phyloP scores from a whole-genome alignment of 2,113 vertebrate species.

The Colistium nudipinnis region DNA sequence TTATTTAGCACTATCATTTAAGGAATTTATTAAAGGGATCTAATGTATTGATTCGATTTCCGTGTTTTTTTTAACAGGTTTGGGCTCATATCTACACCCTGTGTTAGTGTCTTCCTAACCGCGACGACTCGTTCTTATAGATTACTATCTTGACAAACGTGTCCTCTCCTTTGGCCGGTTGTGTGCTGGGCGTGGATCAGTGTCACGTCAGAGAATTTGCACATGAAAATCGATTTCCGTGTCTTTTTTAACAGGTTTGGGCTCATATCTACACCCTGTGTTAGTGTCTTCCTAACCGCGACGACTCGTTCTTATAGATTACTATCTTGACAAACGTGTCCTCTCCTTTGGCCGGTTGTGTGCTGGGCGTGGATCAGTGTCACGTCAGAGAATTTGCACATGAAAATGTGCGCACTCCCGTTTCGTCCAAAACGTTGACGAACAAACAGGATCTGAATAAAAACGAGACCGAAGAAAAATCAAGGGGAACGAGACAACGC shows the following conservation, averaged over 20 bases:
- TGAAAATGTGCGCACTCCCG: neutral
- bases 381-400: neutral
- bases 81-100: neutral
- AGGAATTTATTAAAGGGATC: too few relatives aligned
- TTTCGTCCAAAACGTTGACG: constrained; percentile 17
- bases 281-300: too few relatives aligned
- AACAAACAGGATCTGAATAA: neutral
- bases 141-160: constrained; percentile 35
- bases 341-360: constrained; percentile 41
- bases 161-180: constrained; percentile 27
- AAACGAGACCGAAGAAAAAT: neutral
- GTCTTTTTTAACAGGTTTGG: neutral
- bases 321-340: constrained; percentile 23
- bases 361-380: constrained; percentile 38
- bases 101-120: too few relatives aligned
- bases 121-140: too few relatives aligned
- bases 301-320: too few relatives aligned
- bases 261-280: neutral
- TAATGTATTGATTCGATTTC: too few relatives aligned
- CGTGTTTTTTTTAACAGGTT: neutral
- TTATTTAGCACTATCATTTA: too few relatives aligned
- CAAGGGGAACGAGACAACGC: neutral
- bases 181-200: constrained; percentile 40
- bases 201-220: neutral
- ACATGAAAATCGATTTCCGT: neutral